Conservation (phyloP, 92 coral and sea anemone genomes). For the Galaxea fascicularis region DNA sequence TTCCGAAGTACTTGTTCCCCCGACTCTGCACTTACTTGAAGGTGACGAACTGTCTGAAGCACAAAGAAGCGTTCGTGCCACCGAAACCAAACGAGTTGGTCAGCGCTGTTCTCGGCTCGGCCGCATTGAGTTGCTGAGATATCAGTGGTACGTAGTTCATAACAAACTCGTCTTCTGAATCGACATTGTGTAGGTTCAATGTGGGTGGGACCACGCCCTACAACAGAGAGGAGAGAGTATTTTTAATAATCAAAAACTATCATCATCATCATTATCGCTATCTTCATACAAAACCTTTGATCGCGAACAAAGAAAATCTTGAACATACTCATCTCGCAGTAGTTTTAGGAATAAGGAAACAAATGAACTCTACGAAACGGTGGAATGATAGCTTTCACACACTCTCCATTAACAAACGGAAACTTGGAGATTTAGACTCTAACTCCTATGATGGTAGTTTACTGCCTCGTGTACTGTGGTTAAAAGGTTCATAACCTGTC, state of each 20-base stretch:
- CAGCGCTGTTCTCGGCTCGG: slow-evolving; percentile 76
- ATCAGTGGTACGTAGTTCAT: slow-evolving; percentile 83
- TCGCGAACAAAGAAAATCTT: too few species aligned
- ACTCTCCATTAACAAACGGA: too few species aligned
- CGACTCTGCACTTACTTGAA: background rate
- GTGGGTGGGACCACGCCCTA: slow-evolving; percentile 95
- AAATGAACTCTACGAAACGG: too few species aligned
- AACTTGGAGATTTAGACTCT: too few species aligned
- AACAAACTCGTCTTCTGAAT: slow-evolving; percentile 77
- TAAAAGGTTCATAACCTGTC: too few species aligned
- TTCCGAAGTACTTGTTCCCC: background rate
- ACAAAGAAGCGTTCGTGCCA: slow-evolving; percentile 95
- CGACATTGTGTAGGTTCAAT: slow-evolving; percentile 83
- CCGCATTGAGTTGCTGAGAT: slow-evolving; percentile 68
- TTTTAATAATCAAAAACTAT: too few species aligned
- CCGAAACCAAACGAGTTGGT: slow-evolving; percentile 99
- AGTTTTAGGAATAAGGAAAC: too few species aligned
- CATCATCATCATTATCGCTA: background rate
- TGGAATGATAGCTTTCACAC: too few species aligned
- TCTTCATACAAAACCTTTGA: too few species aligned
- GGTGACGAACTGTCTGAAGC: slow-evolving; percentile 72
- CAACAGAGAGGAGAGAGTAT: slow-evolving; percentile 12
- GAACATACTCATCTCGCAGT: too few species aligned
- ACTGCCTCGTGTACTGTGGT: too few species aligned
- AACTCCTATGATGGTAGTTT: too few species aligned